Percentiles rank a stretch among this genome's conserved stretches.
phyloP scores from a whole-genome alignment of 1,140 invertebrate genomes.

The Battus philenor region DNA sequence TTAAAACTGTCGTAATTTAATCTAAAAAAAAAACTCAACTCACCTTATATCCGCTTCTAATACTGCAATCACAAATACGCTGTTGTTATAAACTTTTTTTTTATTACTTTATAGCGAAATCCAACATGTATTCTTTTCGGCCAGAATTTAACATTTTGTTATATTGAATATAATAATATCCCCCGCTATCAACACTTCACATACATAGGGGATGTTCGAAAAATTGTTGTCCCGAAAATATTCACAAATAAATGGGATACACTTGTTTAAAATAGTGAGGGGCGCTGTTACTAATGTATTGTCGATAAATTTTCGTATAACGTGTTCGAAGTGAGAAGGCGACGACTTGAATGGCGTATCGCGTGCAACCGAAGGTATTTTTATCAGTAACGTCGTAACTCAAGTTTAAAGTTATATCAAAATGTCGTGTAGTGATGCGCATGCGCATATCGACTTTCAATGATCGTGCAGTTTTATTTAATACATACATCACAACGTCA shows the following conservation, averaged over 20 bases:
- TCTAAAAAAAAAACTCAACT: no score
- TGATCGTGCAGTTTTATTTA: slow-evolving; percentile 10
- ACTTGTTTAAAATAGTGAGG: slow-evolving; percentile 30
- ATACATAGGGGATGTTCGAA: slow-evolving; percentile 5
- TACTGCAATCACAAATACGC: no score
- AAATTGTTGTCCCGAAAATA: slow-evolving; percentile 21
- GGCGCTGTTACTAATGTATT: slow-evolving; percentile 15
- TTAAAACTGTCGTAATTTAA: no score
- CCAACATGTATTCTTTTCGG: slow-evolving; percentile 31
- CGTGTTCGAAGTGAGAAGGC: slow-evolving; percentile 33
- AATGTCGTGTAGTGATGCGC: slow-evolving; percentile 28
- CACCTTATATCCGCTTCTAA: no score
- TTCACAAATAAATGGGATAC: slow-evolving; percentile 17
- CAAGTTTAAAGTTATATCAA: slow-evolving; percentile 36
- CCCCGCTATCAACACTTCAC: slow-evolving; percentile 21
- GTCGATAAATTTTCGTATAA: slow-evolving; percentile 32
- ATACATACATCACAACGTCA: no score
- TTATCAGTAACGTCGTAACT: slow-evolving; percentile 34
- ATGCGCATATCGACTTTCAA: slow-evolving; percentile 26
- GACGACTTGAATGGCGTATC: slow-evolving; percentile 30
- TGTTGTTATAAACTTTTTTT: no score
- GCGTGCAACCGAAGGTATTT: slow-evolving; percentile 21
- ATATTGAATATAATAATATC: slow-evolving; percentile 11
- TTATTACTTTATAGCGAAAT: slow-evolving; percentile 36
- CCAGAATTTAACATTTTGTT: slow-evolving; percentile 35